Conservation (phyloP, 2,888 invertebrate species). For the Diadromus collaris region DNA sequence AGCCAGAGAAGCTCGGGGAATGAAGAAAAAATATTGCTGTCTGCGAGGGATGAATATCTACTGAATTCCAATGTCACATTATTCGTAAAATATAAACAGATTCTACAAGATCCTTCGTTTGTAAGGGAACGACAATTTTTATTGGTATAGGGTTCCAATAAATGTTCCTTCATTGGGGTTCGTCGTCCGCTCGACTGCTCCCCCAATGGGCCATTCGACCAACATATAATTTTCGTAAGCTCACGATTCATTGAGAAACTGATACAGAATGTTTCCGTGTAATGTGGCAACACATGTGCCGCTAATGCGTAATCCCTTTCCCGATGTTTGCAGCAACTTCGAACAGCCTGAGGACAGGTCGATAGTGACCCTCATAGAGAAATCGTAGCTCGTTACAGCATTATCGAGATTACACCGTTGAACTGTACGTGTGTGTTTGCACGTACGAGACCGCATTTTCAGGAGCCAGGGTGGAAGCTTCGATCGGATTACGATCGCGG, state of each 20-base stretch:
- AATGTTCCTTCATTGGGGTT: too few species aligned
- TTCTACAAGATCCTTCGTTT: not conserved
- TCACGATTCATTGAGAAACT: too few species aligned
- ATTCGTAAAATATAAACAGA: conserved; percentile 1
- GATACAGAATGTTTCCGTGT: too few species aligned
- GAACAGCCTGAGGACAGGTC: conserved; percentile 5
- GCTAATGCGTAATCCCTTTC: not conserved
- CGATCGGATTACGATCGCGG: conserved; percentile 61
- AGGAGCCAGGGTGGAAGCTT: conserved; percentile 42
- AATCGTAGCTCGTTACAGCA: conserved; percentile 47
- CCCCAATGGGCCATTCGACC: too few species aligned
- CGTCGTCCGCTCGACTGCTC: too few species aligned
- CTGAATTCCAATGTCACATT: conserved; percentile 8
- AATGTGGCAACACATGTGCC: conserved; percentile 1
- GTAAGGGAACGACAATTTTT: too few species aligned
- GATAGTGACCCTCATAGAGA: conserved; percentile 29
- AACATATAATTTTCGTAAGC: too few species aligned
- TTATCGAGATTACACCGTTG: conserved; percentile 48
- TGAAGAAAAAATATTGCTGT: too few species aligned
- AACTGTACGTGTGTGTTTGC: conserved; percentile 14
- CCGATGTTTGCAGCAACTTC: not conserved
- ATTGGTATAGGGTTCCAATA: too few species aligned
- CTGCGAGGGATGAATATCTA: conserved; percentile 6
- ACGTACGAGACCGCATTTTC: conserved; percentile 47
- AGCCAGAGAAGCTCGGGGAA: too few species aligned